These are phyloP conservation scores for Ditylenchus dipsaci DNA, from an alignment of 1,140 invertebrate species.

Conservation along the genomic window DNA sequence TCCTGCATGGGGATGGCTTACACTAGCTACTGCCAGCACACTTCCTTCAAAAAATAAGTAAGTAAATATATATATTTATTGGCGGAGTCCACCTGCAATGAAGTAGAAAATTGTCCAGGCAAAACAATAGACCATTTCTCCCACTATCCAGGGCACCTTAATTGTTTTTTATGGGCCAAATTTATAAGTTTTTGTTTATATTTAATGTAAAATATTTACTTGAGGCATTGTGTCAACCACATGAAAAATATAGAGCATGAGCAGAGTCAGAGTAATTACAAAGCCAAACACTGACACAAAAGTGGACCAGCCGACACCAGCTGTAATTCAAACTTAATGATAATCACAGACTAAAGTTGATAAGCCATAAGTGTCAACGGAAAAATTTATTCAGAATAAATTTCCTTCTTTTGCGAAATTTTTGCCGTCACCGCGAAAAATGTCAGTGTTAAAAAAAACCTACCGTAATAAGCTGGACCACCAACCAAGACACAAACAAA, in stretches of 20 bases:
- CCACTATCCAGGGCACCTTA: no score
- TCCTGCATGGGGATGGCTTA: constrained; percentile 27
- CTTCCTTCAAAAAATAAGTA: background rate
- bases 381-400: no score
- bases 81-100: constrained; percentile 48
- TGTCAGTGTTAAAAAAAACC: no score
- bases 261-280: constrained; percentile 48
- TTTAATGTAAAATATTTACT: constrained; percentile 18
- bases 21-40: constrained; percentile 50
- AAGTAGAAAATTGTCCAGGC: constrained; percentile 58
- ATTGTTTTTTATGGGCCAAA: no score
- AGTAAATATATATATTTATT: background rate
- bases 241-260: constrained; percentile 54
- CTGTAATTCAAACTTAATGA: background rate
- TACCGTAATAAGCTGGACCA: constrained; percentile 49
- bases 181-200: constrained; percentile 4
- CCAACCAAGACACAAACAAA: constrained; percentile 53
- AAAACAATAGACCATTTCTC: constrained; percentile 52
- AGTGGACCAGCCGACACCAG: constrained; percentile 54
- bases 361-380: no score
- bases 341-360: no score
- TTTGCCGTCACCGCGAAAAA: no score
- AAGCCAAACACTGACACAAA: constrained; percentile 56
- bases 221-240: constrained; percentile 49
- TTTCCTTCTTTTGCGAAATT: no score